phyloP scores from a whole-genome alignment of 2,113 vertebrate genomes.

The Cololabis saira region DNA sequence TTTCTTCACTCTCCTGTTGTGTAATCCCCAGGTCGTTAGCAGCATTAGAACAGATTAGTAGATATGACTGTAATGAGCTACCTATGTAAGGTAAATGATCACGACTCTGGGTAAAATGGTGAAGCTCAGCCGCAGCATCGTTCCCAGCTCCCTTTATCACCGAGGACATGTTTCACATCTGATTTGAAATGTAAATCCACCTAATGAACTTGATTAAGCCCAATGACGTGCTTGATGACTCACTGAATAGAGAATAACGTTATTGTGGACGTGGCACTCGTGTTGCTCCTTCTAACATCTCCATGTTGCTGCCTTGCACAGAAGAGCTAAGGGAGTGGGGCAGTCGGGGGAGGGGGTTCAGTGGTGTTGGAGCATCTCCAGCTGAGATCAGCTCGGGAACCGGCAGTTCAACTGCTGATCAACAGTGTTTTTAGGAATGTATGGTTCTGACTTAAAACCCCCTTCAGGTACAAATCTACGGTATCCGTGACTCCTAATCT shows the following conservation, averaged over 20 bases:
- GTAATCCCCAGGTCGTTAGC: slow-evolving; percentile 8
- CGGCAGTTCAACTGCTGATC: neutral
- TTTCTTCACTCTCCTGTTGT: slow-evolving; percentile 3
- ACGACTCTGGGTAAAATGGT: neutral
- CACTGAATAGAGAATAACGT: too few species aligned
- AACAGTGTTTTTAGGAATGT: neutral
- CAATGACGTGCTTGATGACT: too few species aligned
- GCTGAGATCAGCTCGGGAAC: neutral
- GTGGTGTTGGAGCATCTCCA: slow-evolving; percentile 1
- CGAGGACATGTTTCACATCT: too few species aligned
- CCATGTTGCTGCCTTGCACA: too few species aligned
- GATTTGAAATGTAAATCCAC: too few species aligned
- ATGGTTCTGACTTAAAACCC: neutral
- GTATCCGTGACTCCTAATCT: neutral
- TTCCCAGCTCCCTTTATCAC: neutral
- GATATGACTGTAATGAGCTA: slow-evolving; percentile 6
- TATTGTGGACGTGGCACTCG: too few species aligned
- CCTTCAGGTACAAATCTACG: neutral
- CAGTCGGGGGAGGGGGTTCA: neutral
- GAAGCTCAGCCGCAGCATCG: neutral
- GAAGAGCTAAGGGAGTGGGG: neutral
- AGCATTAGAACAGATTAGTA: neutral
- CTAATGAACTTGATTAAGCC: too few species aligned
- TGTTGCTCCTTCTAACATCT: too few species aligned
- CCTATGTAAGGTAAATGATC: neutral